Base-by-base conservation (phyloP, 1,140 invertebrate genomes). In the Nasonia giraulti region DNA sequence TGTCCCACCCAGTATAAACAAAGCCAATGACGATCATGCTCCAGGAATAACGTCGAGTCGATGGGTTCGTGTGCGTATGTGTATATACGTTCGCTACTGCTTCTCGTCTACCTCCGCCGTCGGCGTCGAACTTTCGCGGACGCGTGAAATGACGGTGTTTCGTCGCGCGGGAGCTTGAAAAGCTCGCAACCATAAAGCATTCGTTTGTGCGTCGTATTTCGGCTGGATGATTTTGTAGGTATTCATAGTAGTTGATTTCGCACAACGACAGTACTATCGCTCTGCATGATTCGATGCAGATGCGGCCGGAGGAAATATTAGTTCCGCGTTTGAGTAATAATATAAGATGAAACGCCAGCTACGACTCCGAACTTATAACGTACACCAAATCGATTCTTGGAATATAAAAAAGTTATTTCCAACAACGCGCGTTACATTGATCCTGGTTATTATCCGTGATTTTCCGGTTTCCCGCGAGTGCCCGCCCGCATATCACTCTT, bases 1-100 rank as follows among this genome's bases (percentile, higher is more conserved):
- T 88, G 91, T 91, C 90, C 87, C 89, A 88, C 86, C 87, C 86
- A 88, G 90, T 90, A 89, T 91, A 91, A 91, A 91, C 91, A 91
- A 90, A 88, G 85, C 80, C 80, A 88, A 90, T 90, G 88, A 90
- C 88, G 91, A 91, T 91, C 90, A 84, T 86, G 87, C 86, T 89
- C 89, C 91, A 89, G 89, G 89, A 91, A 91, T 91, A 91, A 91
- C 87, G 87, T 76, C 83, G 55, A 62, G 55, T n/a, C 55, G 55
- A 62, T 55, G 50, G 50, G 50, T 14, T 44, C 40, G 40, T 7
- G 55, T 5, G 27, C 33, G 33, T 3, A 12, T 14, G 77, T 20
- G 75, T 55, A 17, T 50, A 55, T 44, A 75, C 6, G 5, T 17
- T 23, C 4, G 47, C 27, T 47, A 77, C 75, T 37, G 33, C 33